phyloP scores from a whole-genome alignment of 2,888 invertebrate genomes.

The Tenthredo notha region DNA sequence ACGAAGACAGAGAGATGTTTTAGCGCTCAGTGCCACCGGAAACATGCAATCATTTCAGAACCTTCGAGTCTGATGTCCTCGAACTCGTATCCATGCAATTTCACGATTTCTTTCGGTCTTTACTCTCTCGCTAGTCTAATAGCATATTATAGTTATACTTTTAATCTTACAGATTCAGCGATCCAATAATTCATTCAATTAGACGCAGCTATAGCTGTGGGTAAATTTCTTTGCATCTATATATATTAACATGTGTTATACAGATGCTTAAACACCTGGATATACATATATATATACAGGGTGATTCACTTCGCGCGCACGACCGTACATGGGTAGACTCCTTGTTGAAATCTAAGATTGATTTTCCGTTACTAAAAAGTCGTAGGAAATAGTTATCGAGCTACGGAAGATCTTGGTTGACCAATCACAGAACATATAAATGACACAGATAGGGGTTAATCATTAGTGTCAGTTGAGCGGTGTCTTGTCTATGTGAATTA shows the following conservation, averaged over 20 bases:
- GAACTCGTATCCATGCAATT: not conserved
- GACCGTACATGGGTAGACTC: too few species aligned
- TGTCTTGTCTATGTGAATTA: too few species aligned
- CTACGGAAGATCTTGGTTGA: too few species aligned
- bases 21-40: conserved; percentile 43
- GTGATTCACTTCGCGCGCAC: too few species aligned
- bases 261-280: not conserved
- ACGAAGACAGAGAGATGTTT: conserved; percentile 8
- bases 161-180: not conserved
- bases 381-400: too few species aligned
- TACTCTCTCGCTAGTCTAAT: not conserved
- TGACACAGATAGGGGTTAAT: too few species aligned
- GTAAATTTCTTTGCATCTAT: not conserved
- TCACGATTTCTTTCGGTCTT: not conserved
- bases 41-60: conserved; percentile 42
- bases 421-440: too few species aligned
- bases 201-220: not conserved
- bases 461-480: too few species aligned
- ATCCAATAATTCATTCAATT: not conserved
- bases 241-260: not conserved
- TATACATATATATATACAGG: too few species aligned
- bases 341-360: too few species aligned
- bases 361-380: too few species aligned
- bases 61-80: conserved; percentile 47
- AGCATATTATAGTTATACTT: not conserved